Percentiles rank a stretch among this genome's conserved stretches.
Evolutionary conservation across 2,888 invertebrate genomes (phyloP).

Genomic region (Lithophane socia): DNA sequence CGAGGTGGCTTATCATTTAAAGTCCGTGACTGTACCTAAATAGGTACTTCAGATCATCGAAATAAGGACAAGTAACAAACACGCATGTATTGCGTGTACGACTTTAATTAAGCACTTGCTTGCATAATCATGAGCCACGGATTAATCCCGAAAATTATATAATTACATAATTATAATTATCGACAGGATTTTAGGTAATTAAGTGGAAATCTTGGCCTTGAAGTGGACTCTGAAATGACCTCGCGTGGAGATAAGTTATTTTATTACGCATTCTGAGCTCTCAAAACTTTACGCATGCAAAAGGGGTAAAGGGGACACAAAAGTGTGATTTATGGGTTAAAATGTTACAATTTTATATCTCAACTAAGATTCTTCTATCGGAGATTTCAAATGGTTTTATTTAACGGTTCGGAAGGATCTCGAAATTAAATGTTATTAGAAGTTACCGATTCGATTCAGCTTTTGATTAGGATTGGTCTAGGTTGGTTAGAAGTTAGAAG

Average conservation of each 20-base stretch:
- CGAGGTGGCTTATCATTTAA: too few species aligned
- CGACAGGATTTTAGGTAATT: slow-evolving; percentile 34
- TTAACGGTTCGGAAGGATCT: neutral
- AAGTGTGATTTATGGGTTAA: too few species aligned
- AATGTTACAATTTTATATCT: neutral
- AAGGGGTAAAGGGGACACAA: neutral
- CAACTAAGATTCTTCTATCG: neutral
- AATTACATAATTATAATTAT: slow-evolving; percentile 31
- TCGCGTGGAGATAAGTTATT: slow-evolving; percentile 32
- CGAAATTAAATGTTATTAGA: neutral
- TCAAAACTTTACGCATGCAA: neutral
- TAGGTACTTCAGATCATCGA: slow-evolving; percentile 20
- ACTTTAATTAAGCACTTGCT: slow-evolving; percentile 27
- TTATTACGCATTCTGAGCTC: neutral
- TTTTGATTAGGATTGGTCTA: neutral
- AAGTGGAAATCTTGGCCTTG: slow-evolving; percentile 48
- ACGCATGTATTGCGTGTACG: slow-evolving; percentile 42
- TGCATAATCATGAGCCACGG: slow-evolving; percentile 25
- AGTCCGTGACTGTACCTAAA: too few species aligned
- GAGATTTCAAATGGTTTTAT: neutral
- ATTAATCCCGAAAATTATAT: slow-evolving; percentile 43
- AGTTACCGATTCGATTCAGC: neutral
- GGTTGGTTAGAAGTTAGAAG: neutral
- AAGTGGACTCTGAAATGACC: slow-evolving; percentile 34
- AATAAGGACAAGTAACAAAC: slow-evolving; percentile 23